phyloP scores from a whole-genome alignment of 2,113 vertebrate genomes.

The Amphiprion percula region DNA sequence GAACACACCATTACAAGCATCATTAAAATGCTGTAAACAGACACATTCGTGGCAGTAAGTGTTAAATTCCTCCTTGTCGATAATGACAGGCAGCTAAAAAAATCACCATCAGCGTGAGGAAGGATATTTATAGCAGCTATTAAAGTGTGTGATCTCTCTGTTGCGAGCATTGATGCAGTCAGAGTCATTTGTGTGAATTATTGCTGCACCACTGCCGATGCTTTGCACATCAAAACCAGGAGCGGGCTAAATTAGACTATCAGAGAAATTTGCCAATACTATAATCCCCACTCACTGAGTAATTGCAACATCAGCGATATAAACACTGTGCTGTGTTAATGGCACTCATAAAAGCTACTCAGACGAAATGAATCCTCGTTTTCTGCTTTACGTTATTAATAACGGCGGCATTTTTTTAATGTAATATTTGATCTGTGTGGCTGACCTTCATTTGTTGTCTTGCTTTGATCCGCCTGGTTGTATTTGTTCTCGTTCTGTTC shows the following conservation, averaged over 20 bases:
- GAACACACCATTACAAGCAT: not conserved
- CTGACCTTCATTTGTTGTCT: not conserved
- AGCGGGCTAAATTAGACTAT: constrained; percentile 7
- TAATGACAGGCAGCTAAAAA: too few relatives aligned
- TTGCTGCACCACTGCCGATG: constrained; percentile 53
- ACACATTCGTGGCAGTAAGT: too few relatives aligned
- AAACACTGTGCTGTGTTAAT: not conserved
- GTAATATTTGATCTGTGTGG: not conserved
- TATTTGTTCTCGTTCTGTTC: not conserved
- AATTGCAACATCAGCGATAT: constrained; percentile 3
- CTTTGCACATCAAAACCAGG: constrained; percentile 20
- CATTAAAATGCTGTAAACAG: not conserved
- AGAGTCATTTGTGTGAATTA: constrained; percentile 49
- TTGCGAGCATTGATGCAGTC: constrained; percentile 9
- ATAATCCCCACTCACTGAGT: not conserved
- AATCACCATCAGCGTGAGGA: too few relatives aligned
- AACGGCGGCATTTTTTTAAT: not conserved
- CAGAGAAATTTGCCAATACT: constrained; percentile 34
- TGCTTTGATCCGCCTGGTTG: not conserved
- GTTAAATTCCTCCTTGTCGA: too few relatives aligned
- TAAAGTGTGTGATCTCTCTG: not conserved
- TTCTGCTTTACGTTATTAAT: not conserved
- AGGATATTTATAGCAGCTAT: not conserved
- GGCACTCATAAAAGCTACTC: not conserved
- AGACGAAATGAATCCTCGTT: not conserved